Conservation (phyloP, 2,113 vertebrate genomes). For the Petaurus breviceps region DNA sequence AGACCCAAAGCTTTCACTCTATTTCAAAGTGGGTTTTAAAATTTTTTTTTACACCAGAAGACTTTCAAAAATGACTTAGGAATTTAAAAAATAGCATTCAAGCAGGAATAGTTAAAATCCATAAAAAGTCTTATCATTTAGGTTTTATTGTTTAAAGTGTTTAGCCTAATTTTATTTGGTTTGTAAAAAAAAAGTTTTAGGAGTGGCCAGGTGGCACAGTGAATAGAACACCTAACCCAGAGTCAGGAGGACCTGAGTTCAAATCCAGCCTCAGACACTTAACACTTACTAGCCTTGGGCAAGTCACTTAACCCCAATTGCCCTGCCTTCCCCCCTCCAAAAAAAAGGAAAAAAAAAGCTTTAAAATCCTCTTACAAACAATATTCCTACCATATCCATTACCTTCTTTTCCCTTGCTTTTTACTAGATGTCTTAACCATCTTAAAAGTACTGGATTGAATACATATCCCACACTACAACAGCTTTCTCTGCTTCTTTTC, state of each 20-base stretch:
- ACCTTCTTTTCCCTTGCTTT: not conserved
- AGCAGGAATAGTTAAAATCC: fast-evolving
- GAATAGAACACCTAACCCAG: no score
- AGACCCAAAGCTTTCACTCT: not conserved
- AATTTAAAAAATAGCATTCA: not conserved
- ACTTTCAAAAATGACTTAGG: not conserved
- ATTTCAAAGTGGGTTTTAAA: fast-evolving
- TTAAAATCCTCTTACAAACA: not conserved
- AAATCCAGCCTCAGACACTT: no score
- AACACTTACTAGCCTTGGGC: no score
- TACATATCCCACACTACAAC: not conserved
- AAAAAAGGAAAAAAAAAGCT: not conserved
- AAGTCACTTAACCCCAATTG: no score
- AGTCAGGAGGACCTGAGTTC: no score
- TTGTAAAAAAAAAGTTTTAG: not conserved
- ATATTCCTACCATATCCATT: not conserved
- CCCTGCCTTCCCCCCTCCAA: no score
- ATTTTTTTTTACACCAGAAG: not conserved
- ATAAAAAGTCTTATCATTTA: not conserved
- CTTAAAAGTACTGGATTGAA: not conserved
- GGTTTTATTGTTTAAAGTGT: not conserved
- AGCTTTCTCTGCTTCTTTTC: not conserved
- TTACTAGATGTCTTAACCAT: not conserved
- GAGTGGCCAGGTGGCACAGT: no score
- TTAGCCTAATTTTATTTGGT: not conserved